Evolutionary conservation across 2,797 vertebrate species (phyloP), one percentile per base, ranked within the genome.

Genomic region (Perodicticus potto): DNA sequence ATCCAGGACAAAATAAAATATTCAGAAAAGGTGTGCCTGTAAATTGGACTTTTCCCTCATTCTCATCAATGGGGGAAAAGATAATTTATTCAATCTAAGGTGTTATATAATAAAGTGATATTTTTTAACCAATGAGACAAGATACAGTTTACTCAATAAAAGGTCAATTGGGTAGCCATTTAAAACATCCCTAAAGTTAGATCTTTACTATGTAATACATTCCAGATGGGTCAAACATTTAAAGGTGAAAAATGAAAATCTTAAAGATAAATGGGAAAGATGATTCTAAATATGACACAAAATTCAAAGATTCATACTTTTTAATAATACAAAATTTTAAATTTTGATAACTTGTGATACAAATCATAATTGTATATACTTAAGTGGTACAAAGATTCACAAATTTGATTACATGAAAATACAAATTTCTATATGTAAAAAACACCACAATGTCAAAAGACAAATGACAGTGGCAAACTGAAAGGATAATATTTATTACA

Each of bases 351-450:
- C 49, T 53, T 53, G 16, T 83, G 7, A 34, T 53, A 53, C 65
- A 83, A 83, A 40, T 88, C 27, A 29, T 57, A 65, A 65, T 53
- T 76, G 2, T 55, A 27, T 74, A 53, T 43, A 61, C 43, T 82
- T 88, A 59, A 16, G 34, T 63, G 23, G 17, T 55, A 78, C 67
- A 94, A 89, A 89, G 43, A 93, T 70, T 83, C 16, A 80, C 76
- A 59, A 74, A 86, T 89, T 57, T 53, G 27, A 43, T 61, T 86
- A 74, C 37, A 89, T 83, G 43, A 97, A 96, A 92, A 93, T 80
- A 84, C 25, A 80, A 53, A 34, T 92, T 94, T 93, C 32, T 65
- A 25, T 32, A 82, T 89, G 25, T 65, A 20, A 65, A 59, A 82
- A 87, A 43, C 6, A 61, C 14, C 12, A 70, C 69, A 77, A 73